These are phyloP conservation scores for Meloidogyne hapla DNA, from an alignment of 1,140 invertebrate genomes.

Conservation along the genomic window DNA sequence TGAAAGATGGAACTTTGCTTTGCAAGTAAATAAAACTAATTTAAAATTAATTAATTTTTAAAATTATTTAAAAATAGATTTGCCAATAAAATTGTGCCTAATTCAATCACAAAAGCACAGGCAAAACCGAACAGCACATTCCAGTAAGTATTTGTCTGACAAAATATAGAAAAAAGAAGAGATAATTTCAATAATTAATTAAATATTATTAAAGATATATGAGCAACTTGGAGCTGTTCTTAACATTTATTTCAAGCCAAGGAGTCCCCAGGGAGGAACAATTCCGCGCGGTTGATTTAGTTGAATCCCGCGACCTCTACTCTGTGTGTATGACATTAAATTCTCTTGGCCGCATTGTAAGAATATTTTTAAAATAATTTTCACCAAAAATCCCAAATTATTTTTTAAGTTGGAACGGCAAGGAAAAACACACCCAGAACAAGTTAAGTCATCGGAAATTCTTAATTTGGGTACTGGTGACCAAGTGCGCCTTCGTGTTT, in stretches of 20 bases:
- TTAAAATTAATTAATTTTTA: conserved; percentile 65
- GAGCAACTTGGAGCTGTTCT: conserved; percentile 69
- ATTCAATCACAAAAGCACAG: conserved; percentile 80
- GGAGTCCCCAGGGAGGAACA: conserved; percentile 89
- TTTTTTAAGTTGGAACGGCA: conserved; percentile 18
- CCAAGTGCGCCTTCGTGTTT: conserved; percentile 11
- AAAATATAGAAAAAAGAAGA: too few species aligned
- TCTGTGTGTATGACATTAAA: conserved; percentile 90
- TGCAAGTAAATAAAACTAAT: conserved; percentile 51
- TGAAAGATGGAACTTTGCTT: conserved; percentile 54
- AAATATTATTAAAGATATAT: conserved; percentile 67
- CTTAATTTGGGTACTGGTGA: conserved; percentile 19
- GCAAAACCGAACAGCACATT: conserved; percentile 82
- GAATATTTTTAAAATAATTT: conserved; percentile 20
- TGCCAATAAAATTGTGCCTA: conserved; percentile 86
- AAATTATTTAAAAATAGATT: conserved; percentile 82
- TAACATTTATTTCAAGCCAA: conserved; percentile 78
- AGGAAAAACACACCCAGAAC: conserved; percentile 22
- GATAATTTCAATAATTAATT: conserved; percentile 76
- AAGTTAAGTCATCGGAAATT: conserved; percentile 21
- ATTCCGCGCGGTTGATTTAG: conserved; percentile 73
- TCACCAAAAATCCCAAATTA: background rate
- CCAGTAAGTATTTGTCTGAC: conserved; percentile 51
- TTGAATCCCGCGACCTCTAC: conserved; percentile 87
- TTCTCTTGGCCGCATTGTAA: conserved; percentile 88